Evolutionary conservation across 2,797 vertebrate genomes (phyloP).

Genomic region (Poeciliopsis gracilis): DNA sequence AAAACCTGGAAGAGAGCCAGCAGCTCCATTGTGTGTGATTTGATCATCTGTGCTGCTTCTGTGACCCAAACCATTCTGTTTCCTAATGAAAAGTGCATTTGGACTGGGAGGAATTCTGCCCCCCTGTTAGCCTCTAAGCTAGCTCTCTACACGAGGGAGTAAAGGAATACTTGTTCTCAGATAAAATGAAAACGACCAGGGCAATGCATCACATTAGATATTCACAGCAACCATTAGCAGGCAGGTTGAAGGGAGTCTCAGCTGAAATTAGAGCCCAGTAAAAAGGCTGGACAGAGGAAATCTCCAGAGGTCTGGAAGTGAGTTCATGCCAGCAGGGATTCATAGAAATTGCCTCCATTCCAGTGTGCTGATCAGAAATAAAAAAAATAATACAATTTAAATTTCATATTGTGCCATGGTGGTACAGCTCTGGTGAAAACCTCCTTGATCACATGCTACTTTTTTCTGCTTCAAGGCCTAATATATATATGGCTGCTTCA

Average conservation of each 20-base stretch:
- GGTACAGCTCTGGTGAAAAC: slow-evolving; percentile 26
- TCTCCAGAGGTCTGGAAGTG: slow-evolving; percentile 7
- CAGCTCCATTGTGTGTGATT: slow-evolving; percentile 56
- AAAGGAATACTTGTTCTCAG: slow-evolving; percentile 34
- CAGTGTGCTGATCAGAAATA: slow-evolving; percentile 42
- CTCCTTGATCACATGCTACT: slow-evolving; percentile 36
- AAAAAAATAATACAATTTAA: slow-evolving; percentile 53
- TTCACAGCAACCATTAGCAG: slow-evolving; percentile 41
- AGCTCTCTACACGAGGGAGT: slow-evolving; percentile 15
- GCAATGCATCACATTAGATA: slow-evolving; percentile 48
- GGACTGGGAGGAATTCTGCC: slow-evolving; percentile 31
- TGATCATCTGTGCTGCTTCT: slow-evolving; percentile 57
- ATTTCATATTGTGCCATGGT: slow-evolving; percentile 42
- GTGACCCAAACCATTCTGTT: slow-evolving; percentile 45
- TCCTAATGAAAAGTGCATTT: slow-evolving; percentile 72
- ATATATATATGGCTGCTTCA: slow-evolving; percentile 67
- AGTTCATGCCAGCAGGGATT: slow-evolving; percentile 42
- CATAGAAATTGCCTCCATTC: slow-evolving; percentile 39
- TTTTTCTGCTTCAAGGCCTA: slow-evolving; percentile 62
- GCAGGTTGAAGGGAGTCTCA: slow-evolving; percentile 24
- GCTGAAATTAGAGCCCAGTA: slow-evolving; percentile 34
- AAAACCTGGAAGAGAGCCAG: slow-evolving; percentile 44
- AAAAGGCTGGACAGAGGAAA: slow-evolving; percentile 15
- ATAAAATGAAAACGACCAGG: slow-evolving; percentile 36
- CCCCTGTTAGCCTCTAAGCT: slow-evolving; percentile 44